A percentile compares a stretch with the other conserved stretches of the same genome.
Evolutionary conservation across 2,113 vertebrate genomes (phyloP).

Genomic region (Danionella cerebrum): DNA sequence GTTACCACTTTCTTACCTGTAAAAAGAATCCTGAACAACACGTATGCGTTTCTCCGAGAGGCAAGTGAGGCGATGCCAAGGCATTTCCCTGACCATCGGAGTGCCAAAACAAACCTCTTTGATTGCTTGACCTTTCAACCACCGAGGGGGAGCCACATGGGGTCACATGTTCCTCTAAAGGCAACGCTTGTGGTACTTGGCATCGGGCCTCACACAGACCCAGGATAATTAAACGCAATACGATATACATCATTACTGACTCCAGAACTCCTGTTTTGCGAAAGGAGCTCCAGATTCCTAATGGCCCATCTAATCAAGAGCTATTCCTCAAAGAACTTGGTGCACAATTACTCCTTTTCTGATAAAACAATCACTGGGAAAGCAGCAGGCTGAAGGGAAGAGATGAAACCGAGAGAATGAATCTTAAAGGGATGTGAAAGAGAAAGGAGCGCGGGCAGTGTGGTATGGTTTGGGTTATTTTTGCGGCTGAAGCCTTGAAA

Average conservation of each 20-base stretch:
- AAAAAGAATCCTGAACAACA: constrained; percentile 54
- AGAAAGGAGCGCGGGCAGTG: constrained; percentile 58
- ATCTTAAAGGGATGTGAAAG: constrained; percentile 33
- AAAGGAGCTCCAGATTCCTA: constrained; percentile 18
- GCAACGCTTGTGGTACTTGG: constrained; percentile 22
- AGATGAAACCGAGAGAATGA: not conserved
- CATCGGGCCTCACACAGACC: constrained; percentile 23
- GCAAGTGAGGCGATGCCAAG: constrained; percentile 59
- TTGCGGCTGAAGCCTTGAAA: constrained; percentile 62
- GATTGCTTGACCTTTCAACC: constrained; percentile 65
- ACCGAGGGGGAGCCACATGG: constrained; percentile 36
- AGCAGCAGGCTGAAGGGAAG: constrained; percentile 12
- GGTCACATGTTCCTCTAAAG: constrained; percentile 45
- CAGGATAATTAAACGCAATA: constrained; percentile 38
- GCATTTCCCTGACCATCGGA: constrained; percentile 48
- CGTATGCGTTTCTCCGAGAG: constrained; percentile 63
- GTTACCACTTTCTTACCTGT: constrained; percentile 1
- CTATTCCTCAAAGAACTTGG: constrained; percentile 5
- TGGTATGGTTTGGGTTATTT: constrained; percentile 66
- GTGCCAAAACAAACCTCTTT: constrained; percentile 64
- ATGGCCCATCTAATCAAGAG: constrained; percentile 23
- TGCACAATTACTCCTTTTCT: constrained; percentile 19
- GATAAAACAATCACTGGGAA: constrained; percentile 35
- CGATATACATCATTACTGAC: constrained; percentile 37
- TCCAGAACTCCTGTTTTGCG: constrained; percentile 6